Conservation (phyloP, 2,888 invertebrate species). For the Oscheius sp. region DNA sequence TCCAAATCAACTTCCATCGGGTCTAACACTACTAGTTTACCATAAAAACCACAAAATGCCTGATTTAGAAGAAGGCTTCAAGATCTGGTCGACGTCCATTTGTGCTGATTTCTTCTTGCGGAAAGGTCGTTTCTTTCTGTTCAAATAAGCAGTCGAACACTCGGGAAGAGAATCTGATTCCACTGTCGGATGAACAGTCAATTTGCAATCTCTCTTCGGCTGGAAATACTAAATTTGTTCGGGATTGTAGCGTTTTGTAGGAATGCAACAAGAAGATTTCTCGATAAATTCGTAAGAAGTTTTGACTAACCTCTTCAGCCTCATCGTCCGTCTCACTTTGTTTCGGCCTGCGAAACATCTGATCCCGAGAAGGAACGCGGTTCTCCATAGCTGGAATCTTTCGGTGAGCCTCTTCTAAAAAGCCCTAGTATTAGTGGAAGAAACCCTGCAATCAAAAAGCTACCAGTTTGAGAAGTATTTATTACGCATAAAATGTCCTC, state of each 20-base stretch:
- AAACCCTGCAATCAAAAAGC: too few relatives aligned
- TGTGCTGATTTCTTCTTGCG: conserved; percentile 19
- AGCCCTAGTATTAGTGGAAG: too few relatives aligned
- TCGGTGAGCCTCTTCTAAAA: too few relatives aligned
- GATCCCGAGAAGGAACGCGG: neutral
- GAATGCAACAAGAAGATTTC: neutral
- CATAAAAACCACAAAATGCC: neutral
- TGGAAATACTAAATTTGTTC: neutral
- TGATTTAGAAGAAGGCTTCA: neutral
- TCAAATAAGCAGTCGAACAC: conserved; percentile 33
- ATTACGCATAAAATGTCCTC: conserved; percentile 9
- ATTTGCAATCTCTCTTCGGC: conserved; percentile 21
- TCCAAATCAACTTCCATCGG: conserved; percentile 39
- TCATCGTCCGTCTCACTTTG: conserved; percentile 10
- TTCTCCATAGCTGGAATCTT: too few relatives aligned
- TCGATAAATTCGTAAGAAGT: neutral
- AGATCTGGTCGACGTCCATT: conserved; percentile 31
- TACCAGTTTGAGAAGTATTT: neutral
- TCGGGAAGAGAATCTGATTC: conserved; percentile 63
- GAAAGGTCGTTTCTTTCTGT: conserved; percentile 41
- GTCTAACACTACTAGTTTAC: neutral
- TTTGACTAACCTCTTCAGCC: neutral
- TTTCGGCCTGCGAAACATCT: conserved; percentile 1
- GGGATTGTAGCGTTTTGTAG: neutral
- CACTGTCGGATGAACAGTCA: conserved; percentile 50